Conservation (phyloP, 2,888 invertebrate genomes). For the Icerya purchasi region DNA sequence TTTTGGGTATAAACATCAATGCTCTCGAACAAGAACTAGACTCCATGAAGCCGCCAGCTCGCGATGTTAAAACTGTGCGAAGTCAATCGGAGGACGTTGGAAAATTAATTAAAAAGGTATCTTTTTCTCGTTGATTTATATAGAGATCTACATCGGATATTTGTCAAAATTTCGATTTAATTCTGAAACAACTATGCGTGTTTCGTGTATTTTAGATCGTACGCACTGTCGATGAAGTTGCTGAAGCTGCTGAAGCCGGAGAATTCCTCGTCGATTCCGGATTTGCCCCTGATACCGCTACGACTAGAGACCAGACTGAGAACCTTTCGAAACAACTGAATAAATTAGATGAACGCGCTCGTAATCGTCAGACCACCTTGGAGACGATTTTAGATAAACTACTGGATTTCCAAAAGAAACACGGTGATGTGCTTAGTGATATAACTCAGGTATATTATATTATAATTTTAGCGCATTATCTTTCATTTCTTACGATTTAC, state of each 20-base stretch:
- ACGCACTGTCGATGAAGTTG: slow-evolving; percentile 25
- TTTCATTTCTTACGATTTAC: too few relatives aligned
- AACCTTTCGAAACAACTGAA: slow-evolving; percentile 55
- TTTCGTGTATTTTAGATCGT: slow-evolving; percentile 19
- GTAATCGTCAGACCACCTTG: slow-evolving; percentile 54
- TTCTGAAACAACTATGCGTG: too few relatives aligned
- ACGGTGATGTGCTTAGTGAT: slow-evolving; percentile 50
- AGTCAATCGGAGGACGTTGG: slow-evolving; percentile 61
- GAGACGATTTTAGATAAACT: slow-evolving; percentile 53
- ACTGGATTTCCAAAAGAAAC: slow-evolving; percentile 63
- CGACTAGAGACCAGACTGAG: slow-evolving; percentile 61
- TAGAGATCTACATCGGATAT: too few relatives aligned
- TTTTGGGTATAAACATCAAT: slow-evolving; percentile 48
- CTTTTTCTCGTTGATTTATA: too few relatives aligned
- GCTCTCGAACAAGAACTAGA: slow-evolving; percentile 67
- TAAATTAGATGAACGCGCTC: slow-evolving; percentile 57
- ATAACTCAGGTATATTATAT: slow-evolving; percentile 57
- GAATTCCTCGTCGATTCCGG: slow-evolving; percentile 64
- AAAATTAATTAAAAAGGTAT: slow-evolving; percentile 40
- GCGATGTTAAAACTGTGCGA: slow-evolving; percentile 66
- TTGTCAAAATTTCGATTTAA: not conserved
- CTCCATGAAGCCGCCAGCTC: slow-evolving; percentile 60
- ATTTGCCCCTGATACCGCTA: slow-evolving; percentile 60
- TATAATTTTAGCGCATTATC: too few relatives aligned
- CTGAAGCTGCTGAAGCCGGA: slow-evolving; percentile 45